Evolutionary conservation across 2,888 invertebrate species (phyloP).

Genomic region (Callosobruchus maculatus): DNA sequence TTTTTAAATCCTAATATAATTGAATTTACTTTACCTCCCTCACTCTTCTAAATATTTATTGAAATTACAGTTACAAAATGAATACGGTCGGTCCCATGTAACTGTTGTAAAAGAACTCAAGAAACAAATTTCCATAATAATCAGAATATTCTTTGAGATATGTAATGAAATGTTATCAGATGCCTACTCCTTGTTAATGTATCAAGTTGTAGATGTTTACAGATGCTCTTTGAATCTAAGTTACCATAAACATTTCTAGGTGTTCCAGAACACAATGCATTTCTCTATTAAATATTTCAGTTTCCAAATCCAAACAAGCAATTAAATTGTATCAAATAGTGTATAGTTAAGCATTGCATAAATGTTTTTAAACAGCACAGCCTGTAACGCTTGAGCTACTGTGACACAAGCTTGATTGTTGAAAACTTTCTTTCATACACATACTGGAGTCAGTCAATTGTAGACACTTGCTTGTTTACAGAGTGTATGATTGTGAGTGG

Average conservation of each 20-base stretch:
- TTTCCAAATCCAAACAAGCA: background rate
- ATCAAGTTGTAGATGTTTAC: too few species aligned
- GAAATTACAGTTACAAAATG: too few species aligned
- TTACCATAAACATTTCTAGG: background rate
- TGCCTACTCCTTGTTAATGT: too few species aligned
- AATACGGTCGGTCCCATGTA: too few species aligned
- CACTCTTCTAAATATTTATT: too few species aligned
- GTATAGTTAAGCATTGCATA: conserved; percentile 13
- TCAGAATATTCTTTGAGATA: too few species aligned
- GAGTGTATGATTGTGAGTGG: background rate
- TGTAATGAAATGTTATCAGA: too few species aligned
- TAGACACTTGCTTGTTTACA: background rate
- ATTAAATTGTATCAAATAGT: conserved; percentile 1
- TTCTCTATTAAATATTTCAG: conserved; percentile 2
- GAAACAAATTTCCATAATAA: too few species aligned
- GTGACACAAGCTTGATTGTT: conserved; percentile 18
- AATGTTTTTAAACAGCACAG: conserved; percentile 17
- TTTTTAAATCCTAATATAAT: too few species aligned
- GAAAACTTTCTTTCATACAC: conserved; percentile 18
- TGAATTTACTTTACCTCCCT: too few species aligned
- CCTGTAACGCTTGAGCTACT: conserved; percentile 14
- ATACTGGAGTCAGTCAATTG: conserved; percentile 7
- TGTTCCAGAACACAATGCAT: background rate
- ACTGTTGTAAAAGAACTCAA: too few species aligned
- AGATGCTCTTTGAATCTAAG: too few species aligned